phyloP scores from a whole-genome alignment of 2,888 invertebrate species.

The Sphaerophoria taeniata region DNA sequence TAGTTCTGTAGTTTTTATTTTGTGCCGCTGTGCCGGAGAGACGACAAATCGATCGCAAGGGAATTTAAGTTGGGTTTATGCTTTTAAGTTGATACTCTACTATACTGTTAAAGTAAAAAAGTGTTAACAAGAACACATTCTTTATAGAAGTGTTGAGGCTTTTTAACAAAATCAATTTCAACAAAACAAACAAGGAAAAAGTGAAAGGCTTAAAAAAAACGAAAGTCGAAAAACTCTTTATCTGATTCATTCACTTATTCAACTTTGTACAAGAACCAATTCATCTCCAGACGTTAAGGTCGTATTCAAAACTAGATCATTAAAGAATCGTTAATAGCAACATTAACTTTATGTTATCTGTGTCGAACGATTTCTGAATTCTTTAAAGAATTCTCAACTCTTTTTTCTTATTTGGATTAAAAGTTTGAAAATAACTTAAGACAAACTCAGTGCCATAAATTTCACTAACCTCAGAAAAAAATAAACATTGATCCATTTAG shows the following conservation, averaged over 20 bases:
- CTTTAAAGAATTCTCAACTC: not conserved
- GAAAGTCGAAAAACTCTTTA: too few species aligned
- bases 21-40: not conserved
- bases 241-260: too few species aligned
- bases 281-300: not conserved
- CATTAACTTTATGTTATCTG: not conserved
- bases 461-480: slow-evolving; percentile 10
- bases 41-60: not conserved
- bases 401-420: not conserved
- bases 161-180: not conserved
- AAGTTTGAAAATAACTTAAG: not conserved
- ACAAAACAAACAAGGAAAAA: not conserved
- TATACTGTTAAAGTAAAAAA: too few species aligned
- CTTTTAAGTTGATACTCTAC: too few species aligned
- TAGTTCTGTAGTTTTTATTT: not conserved
- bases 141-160: too few species aligned
- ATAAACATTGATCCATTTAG: slow-evolving; percentile 54
- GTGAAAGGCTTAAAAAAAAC: too few species aligned
- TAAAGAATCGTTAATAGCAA: not conserved
- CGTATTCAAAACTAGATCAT: not conserved
- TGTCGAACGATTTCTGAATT: not conserved
- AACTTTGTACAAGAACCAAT: too few species aligned
- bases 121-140: too few species aligned
- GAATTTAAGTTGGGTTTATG: too few species aligned
- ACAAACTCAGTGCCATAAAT: slow-evolving; percentile 11